Evolutionary conservation across 2,888 invertebrate species (phyloP), one percentile per base, ranked within the genome.

Genomic region (Carpatolechia fugitivella): DNA sequence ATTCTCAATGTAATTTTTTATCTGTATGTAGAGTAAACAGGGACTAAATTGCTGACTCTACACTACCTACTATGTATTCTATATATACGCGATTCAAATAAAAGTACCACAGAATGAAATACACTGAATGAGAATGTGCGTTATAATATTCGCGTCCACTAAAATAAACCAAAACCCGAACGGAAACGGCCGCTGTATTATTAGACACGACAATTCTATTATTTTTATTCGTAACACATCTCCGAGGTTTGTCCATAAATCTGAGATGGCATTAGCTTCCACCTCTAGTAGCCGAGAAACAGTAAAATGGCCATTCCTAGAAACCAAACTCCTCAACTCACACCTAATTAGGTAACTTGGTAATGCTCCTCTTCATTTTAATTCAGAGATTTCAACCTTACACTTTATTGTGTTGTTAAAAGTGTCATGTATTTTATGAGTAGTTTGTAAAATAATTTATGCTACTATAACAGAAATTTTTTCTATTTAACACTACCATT

Each of bases 171-270:
- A 81, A 82, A 80, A 82, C 70, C 67, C 80, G 82, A 87, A 83
- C 89, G 89, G 89, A 90, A 90, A 85, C 86, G 85, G 78, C 79
- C 79, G 82, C 77, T 78, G 77, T 88, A 90, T 90, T 89, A 88
- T 88, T 89, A 89, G 89, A 88, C 74, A 81, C 85, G 85, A 89
- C 86, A 88, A 88, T 89, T 88, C 88, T 89, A 89, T 90, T 90
- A 89, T 90, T 90, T 90, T 90, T 89, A 89, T 89, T 89, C 87
- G 85, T 87, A 85, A 85, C 86, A 85, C 80, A 86, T 86, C 86
- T 85, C 76, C 69, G 83, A 80, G 85, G 82, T 87, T 84, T 80
- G 84, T 76, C 80, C 84, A 82, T 85, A 87, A 86, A 86, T 86
- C 81, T 80, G 73, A 65, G 74, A 72, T 76, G 80, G 76, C 79